Conservation (phyloP, 2,113 vertebrate species). For the Ondatra zibethicus region DNA sequence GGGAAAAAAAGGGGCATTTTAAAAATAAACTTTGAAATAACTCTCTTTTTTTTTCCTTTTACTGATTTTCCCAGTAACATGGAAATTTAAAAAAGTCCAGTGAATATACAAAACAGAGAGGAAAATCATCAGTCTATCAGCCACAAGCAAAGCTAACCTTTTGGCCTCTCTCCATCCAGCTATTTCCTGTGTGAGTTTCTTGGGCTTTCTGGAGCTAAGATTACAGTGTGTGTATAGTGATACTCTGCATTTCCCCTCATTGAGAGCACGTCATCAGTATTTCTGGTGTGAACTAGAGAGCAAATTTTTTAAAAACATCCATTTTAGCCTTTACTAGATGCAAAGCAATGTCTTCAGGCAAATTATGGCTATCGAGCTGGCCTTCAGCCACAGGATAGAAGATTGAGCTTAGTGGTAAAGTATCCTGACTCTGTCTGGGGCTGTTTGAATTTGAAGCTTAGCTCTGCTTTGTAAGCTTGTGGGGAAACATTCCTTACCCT, state of each 20-base stretch:
- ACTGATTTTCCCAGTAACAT: neutral
- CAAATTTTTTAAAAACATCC: neutral
- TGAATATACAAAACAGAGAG: neutral
- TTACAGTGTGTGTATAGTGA: neutral
- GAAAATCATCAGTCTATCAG: neutral
- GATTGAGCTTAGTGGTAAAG: neutral
- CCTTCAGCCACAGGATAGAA: neutral
- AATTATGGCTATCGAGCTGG: no score
- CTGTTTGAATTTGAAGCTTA: neutral
- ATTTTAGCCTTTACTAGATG: neutral
- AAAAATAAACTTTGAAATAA: neutral
- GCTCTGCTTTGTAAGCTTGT: neutral
- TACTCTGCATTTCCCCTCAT: neutral
- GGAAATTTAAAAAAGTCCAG: conserved; percentile 29
- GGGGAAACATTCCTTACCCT: neutral
- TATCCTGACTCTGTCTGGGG: neutral
- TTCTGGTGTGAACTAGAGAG: neutral
- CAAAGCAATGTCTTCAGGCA: neutral
- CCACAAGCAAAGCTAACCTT: conserved; percentile 39
- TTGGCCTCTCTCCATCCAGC: neutral
- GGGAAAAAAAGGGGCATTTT: neutral
- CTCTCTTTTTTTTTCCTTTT: neutral
- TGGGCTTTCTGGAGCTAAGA: neutral
- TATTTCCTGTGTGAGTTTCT: conserved; percentile 5
- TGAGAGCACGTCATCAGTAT: neutral